Conservation (phyloP, 2,797 vertebrate genomes). For the Diglossa cyanea region DNA sequence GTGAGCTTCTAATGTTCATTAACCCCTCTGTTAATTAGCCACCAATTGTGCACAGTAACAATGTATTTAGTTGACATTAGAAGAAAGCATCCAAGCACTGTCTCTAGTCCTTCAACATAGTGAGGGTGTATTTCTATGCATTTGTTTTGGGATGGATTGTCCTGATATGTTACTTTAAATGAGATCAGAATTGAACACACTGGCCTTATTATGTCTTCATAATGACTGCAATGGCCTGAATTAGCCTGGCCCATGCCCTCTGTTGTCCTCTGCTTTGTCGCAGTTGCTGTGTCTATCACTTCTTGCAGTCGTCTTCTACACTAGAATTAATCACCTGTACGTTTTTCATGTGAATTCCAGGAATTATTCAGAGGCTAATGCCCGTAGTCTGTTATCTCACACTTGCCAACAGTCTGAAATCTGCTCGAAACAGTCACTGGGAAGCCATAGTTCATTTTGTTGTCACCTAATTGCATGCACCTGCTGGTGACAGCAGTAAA, state of each 20-base stretch:
- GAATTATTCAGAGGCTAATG: constrained; percentile 27
- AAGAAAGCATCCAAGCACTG: neutral
- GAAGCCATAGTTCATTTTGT: constrained; percentile 58
- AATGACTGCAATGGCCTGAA: neutral
- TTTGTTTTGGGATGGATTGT: neutral
- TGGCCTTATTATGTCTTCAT: neutral
- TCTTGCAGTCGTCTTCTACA: neutral
- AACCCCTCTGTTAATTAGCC: neutral
- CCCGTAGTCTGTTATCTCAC: neutral
- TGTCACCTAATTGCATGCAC: constrained; percentile 62
- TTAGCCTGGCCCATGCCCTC: neutral
- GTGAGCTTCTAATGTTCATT: neutral
- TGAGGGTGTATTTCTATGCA: neutral
- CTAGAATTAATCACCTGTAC: neutral
- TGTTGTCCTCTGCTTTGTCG: neutral
- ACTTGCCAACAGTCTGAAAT: constrained; percentile 32
- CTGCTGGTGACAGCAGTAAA: constrained; percentile 60
- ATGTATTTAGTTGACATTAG: neutral
- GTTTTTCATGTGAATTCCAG: neutral
- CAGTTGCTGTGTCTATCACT: neutral
- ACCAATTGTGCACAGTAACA: neutral
- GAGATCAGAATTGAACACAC: neutral
- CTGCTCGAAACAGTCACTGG: neutral
- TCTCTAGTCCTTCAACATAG: neutral
- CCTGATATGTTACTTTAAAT: neutral